Base-by-base conservation (phyloP, 2,888 invertebrate genomes). In the Liposcelis brunnea region DNA sequence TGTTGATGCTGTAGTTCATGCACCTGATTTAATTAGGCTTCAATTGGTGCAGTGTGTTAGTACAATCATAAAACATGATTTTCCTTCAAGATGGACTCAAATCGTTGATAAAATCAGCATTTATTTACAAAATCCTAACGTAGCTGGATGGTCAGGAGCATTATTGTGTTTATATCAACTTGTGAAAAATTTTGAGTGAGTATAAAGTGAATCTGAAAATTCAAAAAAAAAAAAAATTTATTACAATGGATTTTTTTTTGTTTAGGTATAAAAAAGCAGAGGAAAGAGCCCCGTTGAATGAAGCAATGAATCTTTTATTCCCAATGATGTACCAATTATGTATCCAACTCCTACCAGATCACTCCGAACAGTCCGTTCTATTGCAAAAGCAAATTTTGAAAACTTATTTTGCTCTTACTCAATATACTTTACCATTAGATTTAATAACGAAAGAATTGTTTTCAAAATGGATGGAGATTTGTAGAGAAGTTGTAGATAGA, bases 381-480 rank as follows among this genome's bases (percentile, higher is more conserved):
- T 70, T 98, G 49, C 95, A 98, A 63, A 97, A 98, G 65, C 86
- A 89, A 66, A 84, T 95, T 55, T 66, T 85, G 8, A 86, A 86
- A 64, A 87, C 93, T 55, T 97, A 87, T 65, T 93, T 83, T 65
- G 87, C 90, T 26, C 71, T 95, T 43, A 84, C 91, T 37, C 94
- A 81, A 71, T 86, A 84, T 59, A 74, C 77, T 51, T 66, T 89
- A 52, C 84, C 86, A 1, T 63, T 89, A 55, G 81, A 84, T 54
- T 70, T 95, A 52, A 80, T 97, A 49, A 80, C 83, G 10, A 79
- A 75, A 57, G 90, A 93, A 53, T 73, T 81, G 33, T 95, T 98
- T 61, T 80, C 89, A 1, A 85, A 89, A 58, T 98, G 98, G 97
- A 93, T 98, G 91, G 91, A 94, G 62, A 72, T 91, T 8, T 45